phyloP scores from a whole-genome alignment of 2,113 vertebrate genomes.

The Crotalus horridus region DNA sequence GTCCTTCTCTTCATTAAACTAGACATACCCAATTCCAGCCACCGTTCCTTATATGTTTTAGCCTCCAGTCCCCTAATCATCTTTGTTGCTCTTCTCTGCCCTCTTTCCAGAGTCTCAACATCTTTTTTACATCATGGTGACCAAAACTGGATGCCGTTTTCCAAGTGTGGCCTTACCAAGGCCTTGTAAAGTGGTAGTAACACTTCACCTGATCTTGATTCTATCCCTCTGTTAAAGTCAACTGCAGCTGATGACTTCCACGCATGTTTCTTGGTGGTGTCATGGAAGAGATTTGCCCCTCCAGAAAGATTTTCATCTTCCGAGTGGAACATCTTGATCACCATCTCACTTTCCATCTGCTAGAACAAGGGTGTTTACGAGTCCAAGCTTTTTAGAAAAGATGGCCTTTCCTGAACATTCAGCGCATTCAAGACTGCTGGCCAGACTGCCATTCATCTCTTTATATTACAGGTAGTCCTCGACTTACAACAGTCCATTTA shows the following conservation, averaged over 20 bases:
- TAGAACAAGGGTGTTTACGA: neutral
- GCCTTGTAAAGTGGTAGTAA: no score
- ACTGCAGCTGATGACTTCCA: neutral
- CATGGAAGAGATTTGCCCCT: neutral
- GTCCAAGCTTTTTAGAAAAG: neutral
- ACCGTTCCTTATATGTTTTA: no score
- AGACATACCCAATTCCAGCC: no score
- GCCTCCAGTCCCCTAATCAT: no score
- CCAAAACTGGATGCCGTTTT: no score
- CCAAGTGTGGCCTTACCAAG: no score
- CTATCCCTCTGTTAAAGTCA: neutral
- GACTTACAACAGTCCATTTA: neutral
- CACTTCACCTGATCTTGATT: no score
- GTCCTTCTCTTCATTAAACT: no score
- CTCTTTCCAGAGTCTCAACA: no score
- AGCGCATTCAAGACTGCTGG: neutral
- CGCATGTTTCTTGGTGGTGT: neutral
- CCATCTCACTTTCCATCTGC: no score
- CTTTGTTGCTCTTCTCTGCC: no score
- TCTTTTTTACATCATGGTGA: no score
- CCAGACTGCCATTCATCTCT: neutral
- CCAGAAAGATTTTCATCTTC: neutral
- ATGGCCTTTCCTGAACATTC: neutral
- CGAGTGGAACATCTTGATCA: neutral
- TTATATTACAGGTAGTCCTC: neutral